These are phyloP conservation scores for Lasioglossum albipes DNA, from an alignment of 1,140 invertebrate species.

Conservation along the genomic window DNA sequence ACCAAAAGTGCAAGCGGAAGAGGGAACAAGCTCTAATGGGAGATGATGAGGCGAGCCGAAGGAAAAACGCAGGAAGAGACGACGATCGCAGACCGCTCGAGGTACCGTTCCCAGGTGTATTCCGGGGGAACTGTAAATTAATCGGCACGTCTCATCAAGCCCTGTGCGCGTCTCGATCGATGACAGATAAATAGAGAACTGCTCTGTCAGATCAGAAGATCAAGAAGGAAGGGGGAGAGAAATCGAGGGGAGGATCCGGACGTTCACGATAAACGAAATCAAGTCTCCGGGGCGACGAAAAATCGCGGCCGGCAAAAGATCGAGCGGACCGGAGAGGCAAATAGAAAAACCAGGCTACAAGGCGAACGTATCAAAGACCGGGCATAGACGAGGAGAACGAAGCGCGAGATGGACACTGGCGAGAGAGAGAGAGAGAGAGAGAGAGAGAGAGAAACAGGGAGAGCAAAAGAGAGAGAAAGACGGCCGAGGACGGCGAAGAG, in stretches of 20 bases:
- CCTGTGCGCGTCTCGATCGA: background rate
- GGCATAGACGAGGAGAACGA: constrained; percentile 23
- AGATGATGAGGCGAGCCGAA: background rate
- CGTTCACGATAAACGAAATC: constrained; percentile 44
- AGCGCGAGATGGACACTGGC: constrained; percentile 22
- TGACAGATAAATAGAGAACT: background rate
- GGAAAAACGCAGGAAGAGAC: background rate
- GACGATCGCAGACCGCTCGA: background rate
- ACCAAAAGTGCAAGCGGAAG: constrained; percentile 19
- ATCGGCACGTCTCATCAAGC: background rate
- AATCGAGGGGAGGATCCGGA: background rate
- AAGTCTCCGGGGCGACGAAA: constrained; percentile 34
- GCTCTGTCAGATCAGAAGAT: background rate
- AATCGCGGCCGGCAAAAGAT: constrained; percentile 36
- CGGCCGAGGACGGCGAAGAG: constrained; percentile 28
- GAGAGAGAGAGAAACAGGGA: constrained; percentile 2
- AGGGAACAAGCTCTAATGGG: constrained; percentile 11
- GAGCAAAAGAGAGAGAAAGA: constrained; percentile 17
- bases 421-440: constrained; percentile 1
- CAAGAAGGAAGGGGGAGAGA: background rate
- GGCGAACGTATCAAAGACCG: constrained; percentile 49
- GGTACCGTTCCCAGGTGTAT: constrained; percentile 14
- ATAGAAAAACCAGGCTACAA: constrained; percentile 31
- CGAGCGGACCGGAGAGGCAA: constrained; percentile 31
- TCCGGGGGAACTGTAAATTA: constrained; percentile 25